Evolutionary conservation across 2,888 invertebrate genomes (phyloP), one percentile per base, ranked within the genome.

Genomic region (Coecobrya sp.): DNA sequence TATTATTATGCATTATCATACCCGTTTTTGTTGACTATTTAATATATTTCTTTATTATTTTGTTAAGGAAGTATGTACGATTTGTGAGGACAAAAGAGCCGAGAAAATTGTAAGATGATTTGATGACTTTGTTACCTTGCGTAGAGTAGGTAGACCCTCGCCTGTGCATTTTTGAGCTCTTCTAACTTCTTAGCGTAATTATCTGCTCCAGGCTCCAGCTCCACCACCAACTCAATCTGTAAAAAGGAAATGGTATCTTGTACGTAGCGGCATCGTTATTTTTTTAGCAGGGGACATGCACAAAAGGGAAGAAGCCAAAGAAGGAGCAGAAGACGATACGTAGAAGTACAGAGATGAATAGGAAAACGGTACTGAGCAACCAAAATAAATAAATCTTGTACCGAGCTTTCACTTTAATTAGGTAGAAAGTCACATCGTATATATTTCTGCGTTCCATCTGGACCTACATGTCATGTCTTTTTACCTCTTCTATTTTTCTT

Each of bases 111-210:
- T 49, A 49, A 49, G 13, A 49, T 49, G 49, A 49, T 36, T 36
- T 49, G 49, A 19, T 59, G 59, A 1, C 59, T 8, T 59, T 55
- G 25, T 96, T 96, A 99, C 99, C 98, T 98, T 52, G 99, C 98
- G 96, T 99, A 99, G 96, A 99, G 97, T 4, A 99, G 97, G 95
- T 98, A 98, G 0, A 99, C 99, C 95, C 99, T 96, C 1, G 99
- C 98, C 96, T 98, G 98, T 22, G 98, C 98, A 93, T 97, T 97
- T 95, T 97, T 97, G 95, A 99, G 97, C 94, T 98, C 98, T 94
- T 97, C 96, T 85, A 99, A 96, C 95, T 98, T 97, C 36, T 98
- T 97, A 65, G 97, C 97, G 95, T 99, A 99, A 94, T 97, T 98
- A 93, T 97, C 98, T 94, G 98, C 96, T 22, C 98, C 99, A 0